A percentile compares a stretch with the other conserved stretches of the same genome.
phyloP scores from a whole-genome alignment of 92 coral and sea anemone genomes.

The Metridium senile region DNA sequence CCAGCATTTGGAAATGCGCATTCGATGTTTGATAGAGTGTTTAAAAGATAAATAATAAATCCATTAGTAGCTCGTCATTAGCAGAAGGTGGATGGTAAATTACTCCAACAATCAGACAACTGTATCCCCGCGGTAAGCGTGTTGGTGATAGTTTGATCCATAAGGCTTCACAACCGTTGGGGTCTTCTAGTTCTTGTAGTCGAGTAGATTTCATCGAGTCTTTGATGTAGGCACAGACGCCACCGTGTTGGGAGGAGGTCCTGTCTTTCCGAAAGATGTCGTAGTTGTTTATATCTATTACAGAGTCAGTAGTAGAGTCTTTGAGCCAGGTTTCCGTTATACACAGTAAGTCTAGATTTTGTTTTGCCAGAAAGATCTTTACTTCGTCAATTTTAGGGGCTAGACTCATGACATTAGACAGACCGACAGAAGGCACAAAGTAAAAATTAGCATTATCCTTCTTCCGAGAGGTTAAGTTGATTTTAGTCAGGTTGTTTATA shows the following conservation, averaged over 20 bases:
- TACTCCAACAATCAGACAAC: constrained; percentile 17
- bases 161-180: constrained; percentile 28
- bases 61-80: constrained; percentile 9
- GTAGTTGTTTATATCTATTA: constrained; percentile 18
- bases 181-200: background rate
- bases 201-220: background rate
- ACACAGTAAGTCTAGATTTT: constrained; percentile 16
- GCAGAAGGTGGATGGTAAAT: constrained; percentile 38
- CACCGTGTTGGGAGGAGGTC: constrained; percentile 20
- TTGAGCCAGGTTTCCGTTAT: constrained; percentile 26
- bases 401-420: constrained; percentile 48
- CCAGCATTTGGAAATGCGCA: constrained; percentile 20
- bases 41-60: constrained; percentile 14
- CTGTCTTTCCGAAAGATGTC: constrained; percentile 32
- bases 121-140: constrained; percentile 35
- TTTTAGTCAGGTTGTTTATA: no score
- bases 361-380: constrained; percentile 16
- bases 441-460: no score
- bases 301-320: constrained; percentile 20
- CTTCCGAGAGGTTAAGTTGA: no score
- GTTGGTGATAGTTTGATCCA: constrained; percentile 37
- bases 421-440: background rate
- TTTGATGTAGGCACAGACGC: constrained; percentile 20
- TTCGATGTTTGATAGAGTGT: constrained; percentile 21
- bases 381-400: constrained; percentile 45